Evolutionary conservation across 2,797 vertebrate species (phyloP).

Genomic region (Sus cebifrons): DNA sequence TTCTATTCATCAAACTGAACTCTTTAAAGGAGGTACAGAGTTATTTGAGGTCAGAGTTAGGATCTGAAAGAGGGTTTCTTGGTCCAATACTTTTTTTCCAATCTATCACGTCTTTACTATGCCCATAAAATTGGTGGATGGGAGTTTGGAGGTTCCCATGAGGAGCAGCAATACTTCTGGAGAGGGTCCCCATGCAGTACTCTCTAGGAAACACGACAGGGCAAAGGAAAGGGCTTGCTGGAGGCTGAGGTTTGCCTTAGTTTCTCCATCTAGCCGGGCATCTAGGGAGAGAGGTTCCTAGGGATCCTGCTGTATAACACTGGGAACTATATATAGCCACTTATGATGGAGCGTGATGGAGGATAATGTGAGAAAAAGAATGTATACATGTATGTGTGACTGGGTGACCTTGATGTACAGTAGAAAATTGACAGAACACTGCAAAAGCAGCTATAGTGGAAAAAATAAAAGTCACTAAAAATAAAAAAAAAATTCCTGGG

Average conservation of each 20-base stretch:
- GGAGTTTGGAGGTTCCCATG: constrained; percentile 45
- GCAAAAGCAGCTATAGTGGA: no score
- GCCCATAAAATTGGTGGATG: not conserved
- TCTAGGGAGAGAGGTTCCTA: not conserved
- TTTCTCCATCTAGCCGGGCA: constrained; percentile 9
- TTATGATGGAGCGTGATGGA: no score
- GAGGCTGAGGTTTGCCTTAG: not conserved
- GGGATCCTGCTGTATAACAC: no score
- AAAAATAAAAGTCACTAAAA: no score
- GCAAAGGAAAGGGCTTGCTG: constrained; percentile 18
- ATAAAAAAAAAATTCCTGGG: not conserved
- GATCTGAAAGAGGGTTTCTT: constrained; percentile 26
- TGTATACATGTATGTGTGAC: no score
- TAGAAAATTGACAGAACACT: no score
- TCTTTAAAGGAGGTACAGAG: not conserved
- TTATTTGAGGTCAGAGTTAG: not conserved
- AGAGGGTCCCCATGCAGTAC: not conserved
- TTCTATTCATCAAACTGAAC: constrained; percentile 22
- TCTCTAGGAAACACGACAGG: constrained; percentile 62
- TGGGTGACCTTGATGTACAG: no score
- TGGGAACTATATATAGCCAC: no score
- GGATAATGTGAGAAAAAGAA: no score
- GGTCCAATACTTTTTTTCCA: not conserved
- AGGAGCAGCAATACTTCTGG: not conserved
- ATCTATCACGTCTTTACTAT: not conserved